phyloP scores from a whole-genome alignment of 2,797 vertebrate species.

The Anableps anableps region DNA sequence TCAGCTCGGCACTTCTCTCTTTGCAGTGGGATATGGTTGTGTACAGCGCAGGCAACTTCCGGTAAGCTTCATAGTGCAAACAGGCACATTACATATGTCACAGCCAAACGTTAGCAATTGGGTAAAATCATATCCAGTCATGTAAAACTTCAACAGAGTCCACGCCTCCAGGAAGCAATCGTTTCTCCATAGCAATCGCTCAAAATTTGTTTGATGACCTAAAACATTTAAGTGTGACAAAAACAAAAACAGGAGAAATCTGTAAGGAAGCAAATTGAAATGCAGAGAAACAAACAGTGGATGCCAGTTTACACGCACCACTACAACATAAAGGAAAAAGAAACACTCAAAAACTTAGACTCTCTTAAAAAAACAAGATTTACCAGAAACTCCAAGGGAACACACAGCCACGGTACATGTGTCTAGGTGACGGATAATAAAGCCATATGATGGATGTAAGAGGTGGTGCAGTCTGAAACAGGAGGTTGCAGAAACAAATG shows the following conservation, averaged over 20 bases:
- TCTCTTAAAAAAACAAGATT: constrained; percentile 19
- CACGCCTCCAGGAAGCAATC: no score
- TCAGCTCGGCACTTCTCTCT: no score
- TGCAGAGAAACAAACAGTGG: neutral
- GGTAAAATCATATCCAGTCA: no score
- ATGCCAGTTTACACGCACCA: constrained; percentile 16
- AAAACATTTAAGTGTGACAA: neutral
- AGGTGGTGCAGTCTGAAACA: constrained; percentile 20
- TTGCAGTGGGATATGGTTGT: no score
- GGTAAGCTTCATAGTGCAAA: no score
- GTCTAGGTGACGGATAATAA: constrained; percentile 37
- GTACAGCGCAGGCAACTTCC: no score
- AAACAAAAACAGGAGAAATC: neutral
- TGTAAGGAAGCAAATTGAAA: neutral
- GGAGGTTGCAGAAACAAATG: constrained; percentile 65
- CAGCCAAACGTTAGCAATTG: no score
- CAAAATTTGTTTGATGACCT: neutral
- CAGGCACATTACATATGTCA: no score
- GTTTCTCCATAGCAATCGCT: no score
- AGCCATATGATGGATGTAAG: constrained; percentile 13
- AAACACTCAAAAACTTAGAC: neutral
- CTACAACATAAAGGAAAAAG: constrained; percentile 6
- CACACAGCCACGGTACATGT: constrained; percentile 26
- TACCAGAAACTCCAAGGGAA: constrained; percentile 29
- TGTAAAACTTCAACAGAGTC: no score